Evolutionary conservation across 2,888 invertebrate species (phyloP).

Genomic region (Panopea generosa): DNA sequence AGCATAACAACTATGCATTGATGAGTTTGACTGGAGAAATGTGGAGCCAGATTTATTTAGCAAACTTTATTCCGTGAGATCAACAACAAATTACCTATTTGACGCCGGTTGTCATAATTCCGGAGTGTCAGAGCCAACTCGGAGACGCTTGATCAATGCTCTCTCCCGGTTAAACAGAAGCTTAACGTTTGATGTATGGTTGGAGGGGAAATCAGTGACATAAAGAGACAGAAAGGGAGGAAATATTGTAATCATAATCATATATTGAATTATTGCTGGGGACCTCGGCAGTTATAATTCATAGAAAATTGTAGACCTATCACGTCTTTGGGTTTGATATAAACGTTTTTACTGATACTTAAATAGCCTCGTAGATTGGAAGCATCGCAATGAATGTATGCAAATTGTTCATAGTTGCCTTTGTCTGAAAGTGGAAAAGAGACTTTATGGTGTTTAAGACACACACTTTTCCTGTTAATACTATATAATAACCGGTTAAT

Average conservation of each 20-base stretch:
- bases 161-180: constrained; percentile 50
- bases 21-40: constrained; percentile 1
- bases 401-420: constrained; percentile 45
- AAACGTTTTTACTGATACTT: constrained; percentile 55
- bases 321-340: constrained; percentile 40
- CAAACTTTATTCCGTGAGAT: constrained; percentile 42
- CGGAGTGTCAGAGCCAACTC: constrained; percentile 49
- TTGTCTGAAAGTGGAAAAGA: constrained; percentile 46
- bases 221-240: constrained; percentile 58
- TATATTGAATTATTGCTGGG: constrained; percentile 63
- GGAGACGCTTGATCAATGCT: constrained; percentile 65
- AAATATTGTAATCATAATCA: constrained; percentile 60
- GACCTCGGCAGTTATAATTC: constrained; percentile 59
- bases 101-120: constrained; percentile 62
- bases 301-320: constrained; percentile 55
- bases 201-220: constrained; percentile 49
- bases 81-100: constrained; percentile 67
- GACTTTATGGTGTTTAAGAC: constrained; percentile 49
- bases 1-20: constrained; percentile 11
- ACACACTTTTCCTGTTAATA: constrained; percentile 43
- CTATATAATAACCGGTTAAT: constrained; percentile 49
- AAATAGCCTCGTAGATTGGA: constrained; percentile 54
- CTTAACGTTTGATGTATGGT: constrained; percentile 58
- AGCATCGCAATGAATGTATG: constrained; percentile 19
- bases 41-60: constrained; percentile 19